phyloP scores from a whole-genome alignment of 2,888 invertebrate species.

The Epirrhoe alternata region DNA sequence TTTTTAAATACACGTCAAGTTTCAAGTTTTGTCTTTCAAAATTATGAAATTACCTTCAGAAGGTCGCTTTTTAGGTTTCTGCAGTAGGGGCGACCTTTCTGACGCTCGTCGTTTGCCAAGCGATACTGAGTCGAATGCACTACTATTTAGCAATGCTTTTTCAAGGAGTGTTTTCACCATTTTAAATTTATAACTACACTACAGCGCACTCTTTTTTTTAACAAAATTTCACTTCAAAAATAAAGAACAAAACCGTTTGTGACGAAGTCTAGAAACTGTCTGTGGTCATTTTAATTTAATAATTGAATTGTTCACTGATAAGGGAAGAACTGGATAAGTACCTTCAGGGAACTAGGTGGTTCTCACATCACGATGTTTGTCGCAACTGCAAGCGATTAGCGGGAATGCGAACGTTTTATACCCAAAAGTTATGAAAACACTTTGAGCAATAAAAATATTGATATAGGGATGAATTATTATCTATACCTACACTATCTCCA shows the following conservation, averaged over 20 bases:
- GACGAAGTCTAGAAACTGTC: slow-evolving; percentile 42
- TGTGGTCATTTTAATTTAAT: slow-evolving; percentile 43
- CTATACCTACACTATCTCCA: not conserved
- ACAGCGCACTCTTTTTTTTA: not conserved
- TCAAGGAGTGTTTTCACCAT: slow-evolving; percentile 50
- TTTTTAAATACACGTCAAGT: too few species aligned
- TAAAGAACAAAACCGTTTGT: slow-evolving; percentile 19
- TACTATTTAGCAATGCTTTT: slow-evolving; percentile 54
- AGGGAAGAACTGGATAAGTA: slow-evolving; percentile 25
- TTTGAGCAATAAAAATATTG: not conserved
- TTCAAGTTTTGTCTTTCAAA: too few species aligned
- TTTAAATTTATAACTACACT: slow-evolving; percentile 23
- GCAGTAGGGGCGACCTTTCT: slow-evolving; percentile 69
- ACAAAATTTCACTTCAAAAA: slow-evolving; percentile 13
- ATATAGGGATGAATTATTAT: not conserved
- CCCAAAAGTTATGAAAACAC: not conserved
- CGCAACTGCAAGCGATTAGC: not conserved
- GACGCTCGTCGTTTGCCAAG: slow-evolving; percentile 51
- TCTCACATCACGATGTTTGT: slow-evolving; percentile 27
- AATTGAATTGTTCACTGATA: slow-evolving; percentile 55
- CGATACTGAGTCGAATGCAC: slow-evolving; percentile 51
- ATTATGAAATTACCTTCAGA: slow-evolving; percentile 34
- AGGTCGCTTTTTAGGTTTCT: slow-evolving; percentile 38
- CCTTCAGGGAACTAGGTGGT: slow-evolving; percentile 43
- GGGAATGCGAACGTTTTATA: not conserved